Base-by-base conservation (phyloP, 35 echinoderm and acorn worm genomes). In the Acanthaster planci region DNA sequence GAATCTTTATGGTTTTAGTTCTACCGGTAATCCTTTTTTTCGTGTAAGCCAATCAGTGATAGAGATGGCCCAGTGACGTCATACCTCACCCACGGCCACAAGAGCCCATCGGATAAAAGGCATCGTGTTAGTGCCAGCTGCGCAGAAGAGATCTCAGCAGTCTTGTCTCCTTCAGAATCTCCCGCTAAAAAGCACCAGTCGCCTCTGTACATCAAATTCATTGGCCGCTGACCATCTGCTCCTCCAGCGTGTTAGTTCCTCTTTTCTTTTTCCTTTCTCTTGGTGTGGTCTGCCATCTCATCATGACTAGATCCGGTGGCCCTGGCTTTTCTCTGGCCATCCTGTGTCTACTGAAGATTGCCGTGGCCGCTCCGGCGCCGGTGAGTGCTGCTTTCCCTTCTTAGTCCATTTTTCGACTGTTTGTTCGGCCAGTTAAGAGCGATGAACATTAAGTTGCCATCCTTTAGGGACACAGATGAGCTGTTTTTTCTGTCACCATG, bases 81-180 rank as follows among this genome's bases (percentile, higher is more conserved):
- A 72, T 34, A 72, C 64, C 42, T 9, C 26, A 72, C 12, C 23
- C 64, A 31, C 26, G 26, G 26, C 64, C 18, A 23, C 32, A 14
- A 72, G 23, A 72, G 23, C 64, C 34, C 64, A 72, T 72, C 64
- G 30, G 34, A 72, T 72, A 72, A 72, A 72, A 72, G 64, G 19
- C 64, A 26, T 8, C 30, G 64, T 19, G 34, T 9, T 3, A 15
- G 64, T 6, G 26, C 34, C 64, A 72, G 64, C 64, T 72, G 64
- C 34, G 29, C 64, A 72, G 64, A 72, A 21, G 56, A n/a, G 56
- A 72, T 7, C 34, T 72, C 23, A 2, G 42, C 14, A 35, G 64
- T 35, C 64, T 3, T 72, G 23, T 72, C 21, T 72, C 64, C 23
- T 72, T 29, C 19, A 31, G 30, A 72, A 72, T 7, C 64, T 14